These are phyloP conservation scores for Acanthococcus lagerstroemiae DNA, from an alignment of 2,888 invertebrate species.

Conservation along the genomic window DNA sequence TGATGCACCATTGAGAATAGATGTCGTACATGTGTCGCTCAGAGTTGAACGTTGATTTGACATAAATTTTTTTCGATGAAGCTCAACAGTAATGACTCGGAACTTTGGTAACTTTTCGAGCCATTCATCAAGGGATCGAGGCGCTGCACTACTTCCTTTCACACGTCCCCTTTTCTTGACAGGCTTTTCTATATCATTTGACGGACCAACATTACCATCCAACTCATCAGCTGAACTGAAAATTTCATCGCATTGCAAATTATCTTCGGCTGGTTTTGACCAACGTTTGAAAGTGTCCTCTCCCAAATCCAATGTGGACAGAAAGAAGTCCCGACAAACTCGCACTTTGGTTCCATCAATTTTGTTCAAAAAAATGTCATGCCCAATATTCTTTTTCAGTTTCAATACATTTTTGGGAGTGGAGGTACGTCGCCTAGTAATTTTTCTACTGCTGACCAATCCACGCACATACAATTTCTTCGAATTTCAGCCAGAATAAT, in stretches of 20 bases:
- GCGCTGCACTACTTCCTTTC: too few relatives aligned
- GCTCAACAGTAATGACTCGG: too few relatives aligned
- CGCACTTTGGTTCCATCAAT: neutral
- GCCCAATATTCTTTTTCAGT: neutral
- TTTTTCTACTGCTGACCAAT: neutral
- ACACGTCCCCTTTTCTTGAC: too few relatives aligned
- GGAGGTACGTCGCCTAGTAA: neutral
- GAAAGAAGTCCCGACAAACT: constrained; percentile 6
- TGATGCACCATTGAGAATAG: neutral
- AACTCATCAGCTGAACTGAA: too few relatives aligned
- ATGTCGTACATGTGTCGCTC: neutral
- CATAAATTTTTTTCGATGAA: too few relatives aligned
- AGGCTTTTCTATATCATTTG: neutral
- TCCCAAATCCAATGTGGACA: constrained; percentile 1
- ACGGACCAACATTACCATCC: too few relatives aligned
- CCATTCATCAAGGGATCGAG: too few relatives aligned
- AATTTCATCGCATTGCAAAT: too few relatives aligned
- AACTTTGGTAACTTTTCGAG: too few relatives aligned
- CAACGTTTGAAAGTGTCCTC: constrained; percentile 7
- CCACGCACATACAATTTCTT: neutral
- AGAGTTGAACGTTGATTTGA: neutral
- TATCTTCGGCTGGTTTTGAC: too few relatives aligned
- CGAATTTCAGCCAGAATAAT: too few relatives aligned
- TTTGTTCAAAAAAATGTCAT: neutral
- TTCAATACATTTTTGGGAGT: neutral